Conservation (phyloP, 2,113 vertebrate genomes). For the Nothobranchius furzeri region DNA sequence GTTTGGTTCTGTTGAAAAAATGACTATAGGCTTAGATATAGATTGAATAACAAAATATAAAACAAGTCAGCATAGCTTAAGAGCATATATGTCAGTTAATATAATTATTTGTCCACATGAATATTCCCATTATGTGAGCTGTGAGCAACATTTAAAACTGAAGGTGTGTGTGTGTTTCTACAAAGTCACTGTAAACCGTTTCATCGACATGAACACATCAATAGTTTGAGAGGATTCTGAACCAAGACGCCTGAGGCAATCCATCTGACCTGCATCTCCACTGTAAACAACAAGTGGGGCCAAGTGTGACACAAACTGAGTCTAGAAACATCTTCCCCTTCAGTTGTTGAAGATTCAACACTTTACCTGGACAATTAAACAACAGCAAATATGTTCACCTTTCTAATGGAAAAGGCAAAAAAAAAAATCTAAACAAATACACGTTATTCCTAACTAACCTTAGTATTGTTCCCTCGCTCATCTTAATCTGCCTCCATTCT, state of each 20-base stretch:
- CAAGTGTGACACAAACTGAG: conserved; percentile 1
- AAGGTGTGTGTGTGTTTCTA: conserved; percentile 10
- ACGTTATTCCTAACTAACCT: background rate
- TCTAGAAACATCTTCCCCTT: background rate
- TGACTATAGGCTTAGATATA: background rate
- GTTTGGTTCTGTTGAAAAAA: background rate
- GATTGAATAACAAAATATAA: too few relatives aligned
- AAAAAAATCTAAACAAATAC: conserved; percentile 14
- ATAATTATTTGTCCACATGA: background rate
- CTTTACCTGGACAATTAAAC: background rate
- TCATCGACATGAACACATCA: conserved; percentile 30
- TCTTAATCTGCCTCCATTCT: background rate
- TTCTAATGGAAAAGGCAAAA: background rate
- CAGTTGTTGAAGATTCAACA: conserved; percentile 2
- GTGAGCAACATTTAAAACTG: too few relatives aligned
- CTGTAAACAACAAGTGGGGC: conserved; percentile 17
- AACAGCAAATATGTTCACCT: background rate
- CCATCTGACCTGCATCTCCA: conserved; percentile 36
- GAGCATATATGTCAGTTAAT: background rate
- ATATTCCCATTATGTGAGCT: background rate
- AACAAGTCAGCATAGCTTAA: background rate
- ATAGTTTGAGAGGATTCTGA: conserved; percentile 51
- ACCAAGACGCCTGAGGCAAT: conserved; percentile 33
- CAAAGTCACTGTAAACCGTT: conserved; percentile 14
- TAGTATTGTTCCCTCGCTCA: background rate